Base-by-base conservation (phyloP, 64 coral and sea anemone genomes). In the Trachythela sp. region DNA sequence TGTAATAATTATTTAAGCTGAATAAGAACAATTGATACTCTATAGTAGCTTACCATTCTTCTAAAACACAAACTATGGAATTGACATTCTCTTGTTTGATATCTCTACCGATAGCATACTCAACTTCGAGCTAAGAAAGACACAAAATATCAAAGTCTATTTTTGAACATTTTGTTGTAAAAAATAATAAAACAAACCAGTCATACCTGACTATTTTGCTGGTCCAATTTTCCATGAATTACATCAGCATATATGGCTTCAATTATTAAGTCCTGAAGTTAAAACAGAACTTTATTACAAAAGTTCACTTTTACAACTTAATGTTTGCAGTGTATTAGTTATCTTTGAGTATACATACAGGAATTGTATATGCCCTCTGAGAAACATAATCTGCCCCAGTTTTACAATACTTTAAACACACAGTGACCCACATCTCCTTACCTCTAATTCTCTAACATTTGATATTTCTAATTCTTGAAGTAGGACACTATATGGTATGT, bases 211-310 rank as follows among this genome's bases (percentile, higher is more conserved):
- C 94, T 98, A 77, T 98, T 94, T 93, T 94, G 94, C 89, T 98
- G 95, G 58, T 98, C 95, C 92, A 98, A 41, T 89, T 98, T 98
- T 39, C 95, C 95, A 94, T 98, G 95, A 64, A 98, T 93, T 72
- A 98, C 94, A 77, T 98, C 95, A 75, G 93, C 93, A 93, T 98
- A 98, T 75, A 98, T 94, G 45, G 95, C 95, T 72, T 98, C 95
- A 91, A 98, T 98, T 26, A 98, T 98, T 89, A 98, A 91, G 89
- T 98, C 95, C 95, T 98, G 35, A 76, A 90, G 68, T 41, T 13
- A 58, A 48, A 64, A 49, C 27, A 27, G 13, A 27, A 64, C 15
- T 24, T 26, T 64, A n/a, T 64, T 2, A 52, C 22, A 52, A 52
- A 8, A 52, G 13, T 11, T 15, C 22, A 52, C 13, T 15, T 15